Evolutionary conservation across 2,888 invertebrate species (phyloP).

Genomic region (Troides oblongomaculatus): DNA sequence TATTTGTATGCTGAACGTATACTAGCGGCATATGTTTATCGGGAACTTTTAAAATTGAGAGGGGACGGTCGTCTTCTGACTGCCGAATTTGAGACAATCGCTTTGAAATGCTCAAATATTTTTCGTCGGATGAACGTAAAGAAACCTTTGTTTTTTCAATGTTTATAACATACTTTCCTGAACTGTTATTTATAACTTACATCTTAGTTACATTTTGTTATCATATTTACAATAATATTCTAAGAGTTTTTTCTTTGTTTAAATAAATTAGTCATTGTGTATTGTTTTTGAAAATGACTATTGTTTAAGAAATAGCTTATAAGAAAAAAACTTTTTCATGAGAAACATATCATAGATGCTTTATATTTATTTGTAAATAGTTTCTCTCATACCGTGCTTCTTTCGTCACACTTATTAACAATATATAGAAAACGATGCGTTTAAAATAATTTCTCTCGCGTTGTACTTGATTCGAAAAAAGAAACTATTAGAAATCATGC

Average conservation of each 20-base stretch:
- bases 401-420: neutral
- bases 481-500: conserved; percentile 24
- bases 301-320: too few species aligned
- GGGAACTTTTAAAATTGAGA: conserved; percentile 67
- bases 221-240: too few species aligned
- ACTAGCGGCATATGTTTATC: conserved; percentile 67
- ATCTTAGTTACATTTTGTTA: too few species aligned
- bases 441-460: neutral
- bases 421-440: neutral
- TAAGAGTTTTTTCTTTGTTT: too few species aligned
- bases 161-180: neutral
- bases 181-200: neutral
- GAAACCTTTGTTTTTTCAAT: neutral
- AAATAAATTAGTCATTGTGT: too few species aligned
- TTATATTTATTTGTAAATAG: neutral
- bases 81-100: conserved; percentile 31
- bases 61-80: conserved; percentile 50
- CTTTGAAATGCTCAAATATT: conserved; percentile 4
- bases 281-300: too few species aligned
- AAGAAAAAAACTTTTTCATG: too few species aligned
- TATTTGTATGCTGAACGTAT: conserved; percentile 69
- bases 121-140: neutral
- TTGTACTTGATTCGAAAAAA: neutral
- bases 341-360: too few species aligned
- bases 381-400: neutral